Evolutionary conservation across 2,888 invertebrate genomes (phyloP).

Genomic region (Melieria picta): DNA sequence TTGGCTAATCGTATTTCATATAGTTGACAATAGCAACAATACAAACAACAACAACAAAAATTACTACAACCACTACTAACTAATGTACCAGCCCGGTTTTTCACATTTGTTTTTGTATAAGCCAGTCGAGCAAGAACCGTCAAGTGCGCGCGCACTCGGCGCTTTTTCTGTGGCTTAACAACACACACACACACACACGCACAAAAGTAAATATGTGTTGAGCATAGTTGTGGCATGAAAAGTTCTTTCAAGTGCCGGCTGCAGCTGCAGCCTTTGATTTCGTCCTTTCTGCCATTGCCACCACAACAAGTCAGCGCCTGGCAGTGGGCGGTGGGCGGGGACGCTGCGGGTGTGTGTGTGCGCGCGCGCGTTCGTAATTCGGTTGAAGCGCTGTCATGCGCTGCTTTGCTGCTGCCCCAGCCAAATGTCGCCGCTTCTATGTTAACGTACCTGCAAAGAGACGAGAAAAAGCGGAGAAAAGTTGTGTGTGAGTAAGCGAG

Average conservation of each 20-base stretch:
- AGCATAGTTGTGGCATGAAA: neutral
- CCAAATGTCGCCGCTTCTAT: slow-evolving; percentile 4
- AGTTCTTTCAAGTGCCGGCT: slow-evolving; percentile 3
- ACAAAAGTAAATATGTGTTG: neutral
- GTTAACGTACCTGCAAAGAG: slow-evolving; percentile 48
- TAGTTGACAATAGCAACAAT: too few species aligned
- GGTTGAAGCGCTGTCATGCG: slow-evolving; percentile 60
- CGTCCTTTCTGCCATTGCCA: neutral
- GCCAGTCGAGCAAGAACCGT: too few species aligned
- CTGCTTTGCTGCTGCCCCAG: neutral
- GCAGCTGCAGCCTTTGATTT: neutral
- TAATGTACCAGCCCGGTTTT: too few species aligned
- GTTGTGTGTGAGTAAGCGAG: slow-evolving; percentile 23
- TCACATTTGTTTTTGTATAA: too few species aligned
- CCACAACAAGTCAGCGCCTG: too few species aligned
- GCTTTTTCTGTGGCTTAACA: too few species aligned
- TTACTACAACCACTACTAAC: too few species aligned
- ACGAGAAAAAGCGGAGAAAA: slow-evolving; percentile 36
- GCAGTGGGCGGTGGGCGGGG: too few species aligned
- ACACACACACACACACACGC: neutral
- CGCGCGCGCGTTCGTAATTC: slow-evolving; percentile 50
- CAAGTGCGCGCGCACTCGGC: too few species aligned
- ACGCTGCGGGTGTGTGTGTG: slow-evolving; percentile 28
- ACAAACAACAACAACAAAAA: too few species aligned
- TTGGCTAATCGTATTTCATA: too few species aligned